Evolutionary conservation across 2,797 vertebrate genomes (phyloP).

Genomic region (Pangasius sanitwongsei): DNA sequence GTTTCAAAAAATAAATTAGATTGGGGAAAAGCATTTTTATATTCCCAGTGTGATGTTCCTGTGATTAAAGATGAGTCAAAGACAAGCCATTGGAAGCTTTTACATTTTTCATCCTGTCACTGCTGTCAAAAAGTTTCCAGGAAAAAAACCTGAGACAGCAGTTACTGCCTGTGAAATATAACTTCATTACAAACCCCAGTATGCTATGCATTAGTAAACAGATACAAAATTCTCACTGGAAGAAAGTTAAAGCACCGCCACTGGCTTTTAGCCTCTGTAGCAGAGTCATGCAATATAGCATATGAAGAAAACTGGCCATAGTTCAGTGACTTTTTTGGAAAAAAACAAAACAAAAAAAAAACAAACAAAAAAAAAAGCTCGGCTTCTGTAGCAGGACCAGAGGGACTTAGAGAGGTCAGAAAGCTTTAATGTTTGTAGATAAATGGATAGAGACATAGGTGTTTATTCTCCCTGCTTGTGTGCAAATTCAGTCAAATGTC

Average conservation of each 20-base stretch:
- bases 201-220: slow-evolving; percentile 16
- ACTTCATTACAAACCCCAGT: not conserved
- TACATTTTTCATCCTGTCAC: slow-evolving; percentile 26
- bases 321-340: not conserved
- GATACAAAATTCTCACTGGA: not conserved
- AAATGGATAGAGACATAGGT: not conserved
- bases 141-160: slow-evolving; percentile 23
- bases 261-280: not conserved
- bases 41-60: slow-evolving; percentile 13
- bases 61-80: slow-evolving; percentile 31
- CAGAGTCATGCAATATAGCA: not conserved
- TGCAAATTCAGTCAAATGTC: not conserved
- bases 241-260: not conserved
- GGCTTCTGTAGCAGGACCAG: not conserved
- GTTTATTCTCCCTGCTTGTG: not conserved
- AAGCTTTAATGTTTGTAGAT: not conserved
- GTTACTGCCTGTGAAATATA: slow-evolving; percentile 24
- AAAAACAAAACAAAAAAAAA: too few species aligned
- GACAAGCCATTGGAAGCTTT: not conserved
- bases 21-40: slow-evolving; percentile 1
- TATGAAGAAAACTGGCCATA: not conserved
- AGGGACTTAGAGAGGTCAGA: not conserved
- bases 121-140: slow-evolving; percentile 24
- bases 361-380: not conserved
- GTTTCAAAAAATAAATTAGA: slow-evolving; percentile 5